Percentiles rank a stretch among this genome's conserved stretches.
Evolutionary conservation across 2,113 vertebrate species (phyloP).

Genomic region (Peromyscus californicus): DNA sequence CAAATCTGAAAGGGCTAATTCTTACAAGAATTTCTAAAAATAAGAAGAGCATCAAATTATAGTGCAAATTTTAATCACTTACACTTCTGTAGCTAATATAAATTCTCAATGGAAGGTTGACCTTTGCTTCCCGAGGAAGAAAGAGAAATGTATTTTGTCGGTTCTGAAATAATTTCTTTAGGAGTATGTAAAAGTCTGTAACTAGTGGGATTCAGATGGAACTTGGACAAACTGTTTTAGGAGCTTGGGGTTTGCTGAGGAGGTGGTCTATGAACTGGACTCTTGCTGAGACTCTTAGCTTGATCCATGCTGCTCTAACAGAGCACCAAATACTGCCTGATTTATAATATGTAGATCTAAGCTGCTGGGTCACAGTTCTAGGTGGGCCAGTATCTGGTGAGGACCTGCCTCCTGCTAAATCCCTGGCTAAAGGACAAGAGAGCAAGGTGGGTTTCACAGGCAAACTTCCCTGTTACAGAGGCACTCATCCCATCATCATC

Average conservation of each 20-base stretch:
- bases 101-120: slow-evolving; percentile 55
- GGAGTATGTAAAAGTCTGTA: slow-evolving; percentile 51
- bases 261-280: not conserved
- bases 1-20: slow-evolving; percentile 66
- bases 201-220: slow-evolving; percentile 58
- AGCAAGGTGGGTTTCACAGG: not conserved
- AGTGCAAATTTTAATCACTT: slow-evolving; percentile 63
- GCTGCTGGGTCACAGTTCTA: not conserved
- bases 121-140: slow-evolving; percentile 62
- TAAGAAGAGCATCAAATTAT: slow-evolving; percentile 73
- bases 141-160: slow-evolving; percentile 55
- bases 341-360: not conserved
- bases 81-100: not conserved
- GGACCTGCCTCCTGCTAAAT: not conserved
- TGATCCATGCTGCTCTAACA: not conserved
- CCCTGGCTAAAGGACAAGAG: not conserved
- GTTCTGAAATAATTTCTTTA: slow-evolving; percentile 71
- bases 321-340: not conserved
- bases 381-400: not conserved
- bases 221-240: slow-evolving; percentile 22
- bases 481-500: not conserved
- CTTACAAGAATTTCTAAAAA: not conserved
- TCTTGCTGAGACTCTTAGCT: not conserved
- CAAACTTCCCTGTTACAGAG: not conserved
- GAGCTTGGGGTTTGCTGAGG: slow-evolving; percentile 10